A percentile compares a stretch with the other conserved stretches of the same genome.
Conservation (phyloP, 2,797 vertebrate species). For the Diplodus puntazzo region DNA sequence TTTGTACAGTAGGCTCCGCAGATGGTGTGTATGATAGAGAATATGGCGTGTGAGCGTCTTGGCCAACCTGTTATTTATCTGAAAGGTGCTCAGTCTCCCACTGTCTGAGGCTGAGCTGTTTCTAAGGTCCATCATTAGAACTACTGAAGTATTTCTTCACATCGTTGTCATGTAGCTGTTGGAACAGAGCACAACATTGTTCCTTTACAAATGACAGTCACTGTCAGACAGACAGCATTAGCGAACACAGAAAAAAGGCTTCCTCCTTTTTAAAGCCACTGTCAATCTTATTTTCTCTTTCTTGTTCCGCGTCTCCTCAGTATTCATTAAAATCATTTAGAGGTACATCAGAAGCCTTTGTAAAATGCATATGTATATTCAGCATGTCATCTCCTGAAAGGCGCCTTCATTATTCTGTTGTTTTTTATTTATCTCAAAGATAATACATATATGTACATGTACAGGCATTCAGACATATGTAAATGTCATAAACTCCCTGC, state of each 20-base stretch:
- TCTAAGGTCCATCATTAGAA: constrained; percentile 83
- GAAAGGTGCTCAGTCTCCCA: constrained; percentile 72
- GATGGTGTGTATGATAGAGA: constrained; percentile 54
- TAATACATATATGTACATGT: constrained; percentile 55
- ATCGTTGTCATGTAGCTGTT: constrained; percentile 80
- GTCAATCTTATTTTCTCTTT: constrained; percentile 84
- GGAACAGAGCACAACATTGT: constrained; percentile 80
- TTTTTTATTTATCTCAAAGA: constrained; percentile 65
- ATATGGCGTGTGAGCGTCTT: constrained; percentile 39
- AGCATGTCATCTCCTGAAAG: constrained; percentile 81
- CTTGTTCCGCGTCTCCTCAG: constrained; percentile 78
- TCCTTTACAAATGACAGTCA: constrained; percentile 86
- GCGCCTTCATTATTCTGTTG: constrained; percentile 78
- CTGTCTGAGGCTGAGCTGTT: constrained; percentile 72
- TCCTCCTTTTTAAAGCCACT: constrained; percentile 82
- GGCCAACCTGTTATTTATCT: constrained; percentile 82
- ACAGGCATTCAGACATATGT: constrained; percentile 65
- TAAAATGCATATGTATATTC: constrained; percentile 82
- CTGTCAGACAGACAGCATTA: constrained; percentile 83
- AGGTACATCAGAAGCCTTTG: constrained; percentile 82
- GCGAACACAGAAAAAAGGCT: constrained; percentile 75
- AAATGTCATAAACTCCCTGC: constrained; percentile 58
- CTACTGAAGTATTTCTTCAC: constrained; percentile 82
- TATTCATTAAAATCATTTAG: constrained; percentile 87
- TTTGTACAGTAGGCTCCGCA: constrained; percentile 54